Evolutionary conservation across 2,888 invertebrate genomes (phyloP), one percentile per base, ranked within the genome.

Genomic region (Aquatica leii): DNA sequence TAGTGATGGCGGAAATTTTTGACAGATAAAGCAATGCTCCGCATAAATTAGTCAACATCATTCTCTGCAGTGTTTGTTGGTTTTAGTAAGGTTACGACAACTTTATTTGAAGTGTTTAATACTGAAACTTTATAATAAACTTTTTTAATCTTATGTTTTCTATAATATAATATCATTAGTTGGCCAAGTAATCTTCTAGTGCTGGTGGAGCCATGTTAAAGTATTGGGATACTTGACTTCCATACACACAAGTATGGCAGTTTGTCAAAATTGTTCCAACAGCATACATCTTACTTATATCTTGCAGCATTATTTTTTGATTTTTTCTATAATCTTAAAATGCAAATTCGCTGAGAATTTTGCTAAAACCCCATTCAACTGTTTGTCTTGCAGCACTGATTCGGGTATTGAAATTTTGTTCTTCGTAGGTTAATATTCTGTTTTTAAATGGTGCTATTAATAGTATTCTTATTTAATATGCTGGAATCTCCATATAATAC

Each of bases 401-500:
- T 37, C 37, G 11, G 3, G 14, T 37, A 37, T 37, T 37, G 9
- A 37, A 37, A 6, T 3, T 2, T 37, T 3, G 37, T 37, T 37
- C 2, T 37, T 37, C 14, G 2, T 12, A 2, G 2, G 37, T 37
- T 12, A 37, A 12, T 5, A 12, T 37, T 12, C 11, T 31, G 15
- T 37, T 37, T 37, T 11, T 3, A 37, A 12, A 37, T 12, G 37
- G 37, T 5, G 11, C 2, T 5, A 37, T 37, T 3, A 37, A 12
- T 11, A 37, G 9, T 12, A 5, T 11, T 37, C 11, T 3, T 3
- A 37, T 37, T 3, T 3, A 3, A 14, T 43, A 17, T 14, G 43
- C 14, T 40, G 14, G 43, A 6, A 17, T 14, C 43, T 14, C 15
- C 9, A 17, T 43, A 17, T 9, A 17, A 14, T 64, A 60, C 57